Base-by-base conservation (phyloP, 2,797 vertebrate genomes). In the Gymnodraco acuticeps region DNA sequence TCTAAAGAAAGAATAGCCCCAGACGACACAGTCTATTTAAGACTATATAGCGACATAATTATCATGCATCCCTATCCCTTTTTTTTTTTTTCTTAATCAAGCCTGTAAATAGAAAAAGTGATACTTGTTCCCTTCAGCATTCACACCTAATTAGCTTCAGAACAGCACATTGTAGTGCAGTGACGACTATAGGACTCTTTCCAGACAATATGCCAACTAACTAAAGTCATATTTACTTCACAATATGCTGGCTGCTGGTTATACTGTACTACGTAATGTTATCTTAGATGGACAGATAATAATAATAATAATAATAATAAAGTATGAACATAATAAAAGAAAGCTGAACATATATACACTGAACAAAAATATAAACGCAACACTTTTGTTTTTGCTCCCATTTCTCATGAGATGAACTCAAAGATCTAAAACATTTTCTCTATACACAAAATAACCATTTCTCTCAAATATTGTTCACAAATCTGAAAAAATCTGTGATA, bases 131-230 rank as follows among this genome's bases (percentile, higher is more conserved):
- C 47, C 70, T 74, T 78, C 55, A 74, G 62, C 50, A 50, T 81
- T 84, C 81, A 80, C 84, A 86, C 80, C 53, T 83, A 45, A 66
- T 70, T 81, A 23, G 45, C 70, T 78, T 81, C 78, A 77, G 83
- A 77, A 80, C 73, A 19, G 66, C 70, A 74, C 67, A 66, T 71
- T 73, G 71, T 51, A 58, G 54, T 64, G 33, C 64, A 54, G 27
- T 66, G 64, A 86, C 56, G 66, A 83, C 64, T 64, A 72, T 27
- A 50, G 66, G 75, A 61, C 50, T 70, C 31, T 42, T 75, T 79
- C 70, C 69, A 72, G 60, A 70, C 77, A 86, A 82, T 84, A 86
- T 87, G 76, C 64, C 72, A 60, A 60, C 54, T 50, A 65, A 68
- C 64, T 66, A n/a, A 55, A 82, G 81, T 61, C 83, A 82, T 74